phyloP scores from a whole-genome alignment of 2,888 invertebrate species.

The Stenchaetothrips biformis region DNA sequence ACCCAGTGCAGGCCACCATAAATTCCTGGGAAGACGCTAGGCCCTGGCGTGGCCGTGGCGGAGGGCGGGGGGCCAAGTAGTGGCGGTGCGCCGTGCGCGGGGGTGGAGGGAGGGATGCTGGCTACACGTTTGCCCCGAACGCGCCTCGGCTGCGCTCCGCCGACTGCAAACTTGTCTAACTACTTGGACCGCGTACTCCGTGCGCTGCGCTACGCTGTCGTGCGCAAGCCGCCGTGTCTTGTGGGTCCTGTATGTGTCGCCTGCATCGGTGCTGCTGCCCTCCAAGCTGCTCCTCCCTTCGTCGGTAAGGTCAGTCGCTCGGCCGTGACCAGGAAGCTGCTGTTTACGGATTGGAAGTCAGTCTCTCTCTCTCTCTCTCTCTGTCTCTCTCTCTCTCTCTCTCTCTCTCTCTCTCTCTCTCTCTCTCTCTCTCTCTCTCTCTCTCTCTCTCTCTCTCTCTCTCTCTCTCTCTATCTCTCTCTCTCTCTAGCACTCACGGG shows the following conservation, averaged over 20 bases:
- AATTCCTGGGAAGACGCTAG: background rate
- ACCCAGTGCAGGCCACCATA: background rate
- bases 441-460: too few relatives aligned
- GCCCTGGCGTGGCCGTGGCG: background rate
- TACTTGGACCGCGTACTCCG: background rate
- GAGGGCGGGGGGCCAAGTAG: background rate
- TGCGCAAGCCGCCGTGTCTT: background rate
- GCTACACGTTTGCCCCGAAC: background rate
- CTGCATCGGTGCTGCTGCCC: too few relatives aligned
- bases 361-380: too few relatives aligned
- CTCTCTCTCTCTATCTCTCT: too few relatives aligned
- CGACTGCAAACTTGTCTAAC: background rate
- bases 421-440: too few relatives aligned
- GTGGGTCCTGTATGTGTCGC: too few relatives aligned
- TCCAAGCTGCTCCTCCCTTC: too few relatives aligned
- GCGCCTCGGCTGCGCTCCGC: background rate
- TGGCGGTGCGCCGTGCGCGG: too few relatives aligned
- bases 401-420: too few relatives aligned
- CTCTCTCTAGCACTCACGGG: background rate
- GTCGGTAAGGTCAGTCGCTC: background rate
- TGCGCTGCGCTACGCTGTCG: background rate
- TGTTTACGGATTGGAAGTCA: background rate
- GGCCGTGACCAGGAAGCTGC: background rate
- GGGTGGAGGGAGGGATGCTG: background rate
- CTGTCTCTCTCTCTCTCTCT: too few relatives aligned